Evolutionary conservation across 2,888 invertebrate species (phyloP).

Genomic region (Noctua comes): DNA sequence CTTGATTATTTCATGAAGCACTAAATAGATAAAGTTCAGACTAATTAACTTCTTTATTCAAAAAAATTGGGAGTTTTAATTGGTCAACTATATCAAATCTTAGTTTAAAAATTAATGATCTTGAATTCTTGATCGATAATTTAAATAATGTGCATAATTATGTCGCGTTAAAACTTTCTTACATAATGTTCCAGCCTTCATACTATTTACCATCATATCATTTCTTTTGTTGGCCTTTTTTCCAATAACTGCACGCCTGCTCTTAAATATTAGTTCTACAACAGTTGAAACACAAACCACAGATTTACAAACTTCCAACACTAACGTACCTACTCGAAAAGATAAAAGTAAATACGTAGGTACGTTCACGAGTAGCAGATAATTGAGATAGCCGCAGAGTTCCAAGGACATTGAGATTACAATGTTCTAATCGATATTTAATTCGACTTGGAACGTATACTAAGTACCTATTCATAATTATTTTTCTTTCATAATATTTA

Average conservation of each 20-base stretch:
- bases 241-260: constrained; percentile 54
- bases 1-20: not conserved
- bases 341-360: constrained; percentile 35
- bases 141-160: constrained; percentile 55
- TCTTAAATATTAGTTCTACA: constrained; percentile 60
- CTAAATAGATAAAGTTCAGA: constrained; percentile 2
- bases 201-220: constrained; percentile 33
- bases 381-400: constrained; percentile 55
- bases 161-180: constrained; percentile 19
- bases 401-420: constrained; percentile 55
- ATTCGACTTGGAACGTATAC: constrained; percentile 49
- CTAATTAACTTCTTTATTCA: constrained; percentile 3
- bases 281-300: constrained; percentile 12
- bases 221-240: constrained; percentile 53
- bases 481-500: constrained; percentile 38
- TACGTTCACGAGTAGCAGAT: constrained; percentile 47
- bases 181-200: constrained; percentile 40
- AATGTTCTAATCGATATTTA: constrained; percentile 48
- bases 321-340: constrained; percentile 36
- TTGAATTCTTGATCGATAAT: constrained; percentile 34
- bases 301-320: constrained; percentile 25
- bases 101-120: constrained; percentile 21
- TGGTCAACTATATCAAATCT: constrained; percentile 25
- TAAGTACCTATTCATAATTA: constrained; percentile 51
- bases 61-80: constrained; percentile 33